phyloP scores from a whole-genome alignment of 2,797 vertebrate species.

The Lagorchestes hirsutus region DNA sequence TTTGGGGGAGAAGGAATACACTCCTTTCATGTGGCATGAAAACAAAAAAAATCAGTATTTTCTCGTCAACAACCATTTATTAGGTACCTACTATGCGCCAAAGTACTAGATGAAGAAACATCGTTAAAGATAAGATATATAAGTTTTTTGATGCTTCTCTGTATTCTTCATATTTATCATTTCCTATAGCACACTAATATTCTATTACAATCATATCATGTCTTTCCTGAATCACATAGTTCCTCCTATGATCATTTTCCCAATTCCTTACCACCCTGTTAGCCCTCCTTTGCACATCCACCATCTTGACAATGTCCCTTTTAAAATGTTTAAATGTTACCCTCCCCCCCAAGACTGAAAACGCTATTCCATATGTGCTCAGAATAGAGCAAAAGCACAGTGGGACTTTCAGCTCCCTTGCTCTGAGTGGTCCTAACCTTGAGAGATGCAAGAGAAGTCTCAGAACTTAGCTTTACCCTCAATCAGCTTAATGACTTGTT shows the following conservation, averaged over 20 bases:
- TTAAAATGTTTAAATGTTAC: background rate
- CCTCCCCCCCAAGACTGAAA: background rate
- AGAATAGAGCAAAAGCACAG: background rate
- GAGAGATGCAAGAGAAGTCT: background rate
- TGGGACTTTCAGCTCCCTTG: background rate
- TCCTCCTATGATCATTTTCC: background rate
- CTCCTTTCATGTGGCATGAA: background rate
- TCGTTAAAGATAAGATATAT: background rate
- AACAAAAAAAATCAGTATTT: background rate
- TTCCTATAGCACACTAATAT: background rate
- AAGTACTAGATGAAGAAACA: background rate
- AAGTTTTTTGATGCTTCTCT: background rate
- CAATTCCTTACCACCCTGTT: background rate
- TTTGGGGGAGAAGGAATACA: background rate
- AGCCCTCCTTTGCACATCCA: background rate
- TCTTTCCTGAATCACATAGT: background rate
- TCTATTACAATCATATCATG: background rate
- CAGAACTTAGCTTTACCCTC: background rate
- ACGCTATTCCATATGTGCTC: background rate
- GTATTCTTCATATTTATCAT: background rate
- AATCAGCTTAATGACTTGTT: background rate
- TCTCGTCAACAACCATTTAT: background rate
- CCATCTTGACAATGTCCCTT: background rate
- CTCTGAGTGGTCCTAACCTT: background rate
- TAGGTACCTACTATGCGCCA: background rate